These are phyloP conservation scores for Acrocyrtus sp. DNA, from an alignment of 2,888 invertebrate species.

Conservation along the genomic window DNA sequence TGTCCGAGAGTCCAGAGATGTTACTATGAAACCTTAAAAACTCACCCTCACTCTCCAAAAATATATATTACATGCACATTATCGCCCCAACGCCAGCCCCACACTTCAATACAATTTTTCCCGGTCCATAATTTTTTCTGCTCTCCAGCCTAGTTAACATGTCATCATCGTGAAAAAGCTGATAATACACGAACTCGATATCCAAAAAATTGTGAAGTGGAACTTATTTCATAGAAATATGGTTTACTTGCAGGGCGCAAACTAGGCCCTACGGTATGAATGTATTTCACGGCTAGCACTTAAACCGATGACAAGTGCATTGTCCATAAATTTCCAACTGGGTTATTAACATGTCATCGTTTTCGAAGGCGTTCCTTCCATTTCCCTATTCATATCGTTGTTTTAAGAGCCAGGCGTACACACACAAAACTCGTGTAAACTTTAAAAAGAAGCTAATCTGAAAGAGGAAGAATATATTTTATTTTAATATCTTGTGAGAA, in stretches of 20 bases:
- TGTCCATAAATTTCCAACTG: conserved; percentile 61
- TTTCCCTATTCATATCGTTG: conserved; percentile 15
- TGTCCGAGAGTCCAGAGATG: no score
- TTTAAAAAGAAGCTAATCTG: background rate
- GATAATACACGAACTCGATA: background rate
- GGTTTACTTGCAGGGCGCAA: no score
- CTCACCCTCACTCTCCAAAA: no score
- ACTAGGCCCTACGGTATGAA: no score
- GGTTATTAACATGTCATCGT: conserved; percentile 63
- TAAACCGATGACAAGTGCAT: conserved; percentile 51
- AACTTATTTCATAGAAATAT: no score
- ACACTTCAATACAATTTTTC: no score
- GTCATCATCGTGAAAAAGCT: no score
- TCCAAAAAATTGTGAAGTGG: background rate
- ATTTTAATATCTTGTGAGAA: background rate
- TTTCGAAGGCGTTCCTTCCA: conserved; percentile 59
- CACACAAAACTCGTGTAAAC: background rate
- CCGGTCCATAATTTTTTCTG: no score
- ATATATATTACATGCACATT: no score
- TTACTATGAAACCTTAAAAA: conserved; percentile 25
- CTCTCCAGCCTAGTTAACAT: no score
- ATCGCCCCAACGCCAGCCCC: no score
- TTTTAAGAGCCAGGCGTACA: no score
- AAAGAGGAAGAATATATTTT: background rate
- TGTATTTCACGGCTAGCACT: conserved; percentile 41